phyloP scores from a whole-genome alignment of 2,797 vertebrate genomes.

The Poeciliopsis infans region DNA sequence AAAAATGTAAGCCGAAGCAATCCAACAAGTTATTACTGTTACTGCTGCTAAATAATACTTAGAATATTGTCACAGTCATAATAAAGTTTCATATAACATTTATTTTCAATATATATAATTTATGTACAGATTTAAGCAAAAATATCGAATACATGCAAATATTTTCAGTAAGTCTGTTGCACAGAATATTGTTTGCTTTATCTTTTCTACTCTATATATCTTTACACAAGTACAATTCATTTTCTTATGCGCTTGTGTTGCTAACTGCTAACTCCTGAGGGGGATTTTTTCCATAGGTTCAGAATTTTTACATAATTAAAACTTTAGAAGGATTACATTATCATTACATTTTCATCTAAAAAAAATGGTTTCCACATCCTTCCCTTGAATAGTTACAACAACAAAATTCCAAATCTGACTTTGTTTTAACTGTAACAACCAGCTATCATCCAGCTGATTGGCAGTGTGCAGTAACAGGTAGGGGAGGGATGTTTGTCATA shows the following conservation, averaged over 20 bases:
- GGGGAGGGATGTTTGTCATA: not conserved
- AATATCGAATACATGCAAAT: not conserved
- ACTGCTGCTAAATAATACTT: not conserved
- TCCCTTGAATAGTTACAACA: not conserved
- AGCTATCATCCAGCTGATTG: not conserved
- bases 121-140: not conserved
- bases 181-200: not conserved
- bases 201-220: not conserved
- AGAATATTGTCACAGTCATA: not conserved
- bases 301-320: not conserved
- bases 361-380: not conserved
- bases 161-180: not conserved
- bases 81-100: not conserved
- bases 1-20: not conserved
- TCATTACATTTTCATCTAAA: not conserved
- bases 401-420: not conserved
- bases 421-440: not conserved
- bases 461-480: not conserved
- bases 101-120: not conserved
- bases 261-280: too few species aligned
- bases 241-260: too few species aligned
- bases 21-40: not conserved
- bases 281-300: not conserved
- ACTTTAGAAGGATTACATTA: not conserved
- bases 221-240: not conserved